phyloP scores from a whole-genome alignment of 2,113 vertebrate genomes.

The Larimichthys crocea region DNA sequence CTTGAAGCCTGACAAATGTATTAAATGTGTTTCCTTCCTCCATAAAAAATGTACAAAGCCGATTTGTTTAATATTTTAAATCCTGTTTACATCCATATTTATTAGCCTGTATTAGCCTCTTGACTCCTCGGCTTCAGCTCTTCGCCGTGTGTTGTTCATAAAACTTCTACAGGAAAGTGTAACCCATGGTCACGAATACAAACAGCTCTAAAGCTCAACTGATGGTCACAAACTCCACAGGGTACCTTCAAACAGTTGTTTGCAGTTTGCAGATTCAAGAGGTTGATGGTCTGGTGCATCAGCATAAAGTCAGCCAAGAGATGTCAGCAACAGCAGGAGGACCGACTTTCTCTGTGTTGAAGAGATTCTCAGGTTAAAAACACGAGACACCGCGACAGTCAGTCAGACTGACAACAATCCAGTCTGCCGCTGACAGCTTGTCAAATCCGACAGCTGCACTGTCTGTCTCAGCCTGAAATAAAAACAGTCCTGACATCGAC shows the following conservation, averaged over 20 bases:
- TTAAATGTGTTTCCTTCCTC: conserved; percentile 5
- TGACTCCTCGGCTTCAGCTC: not conserved
- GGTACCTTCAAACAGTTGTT: not conserved
- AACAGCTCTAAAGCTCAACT: not conserved
- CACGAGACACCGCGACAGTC: conserved; percentile 4
- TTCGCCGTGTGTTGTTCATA: not conserved
- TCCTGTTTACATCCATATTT: not conserved
- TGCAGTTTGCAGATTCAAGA: not conserved
- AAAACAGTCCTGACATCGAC: not conserved
- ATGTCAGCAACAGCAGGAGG: not conserved
- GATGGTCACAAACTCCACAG: not conserved
- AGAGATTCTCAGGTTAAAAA: not conserved
- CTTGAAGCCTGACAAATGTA: not conserved
- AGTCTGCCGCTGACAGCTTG: conserved; percentile 17
- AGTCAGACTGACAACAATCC: not conserved
- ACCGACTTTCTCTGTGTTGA: not conserved
- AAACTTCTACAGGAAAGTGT: not conserved
- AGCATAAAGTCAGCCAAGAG: not conserved
- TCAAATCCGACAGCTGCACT: conserved; percentile 14
- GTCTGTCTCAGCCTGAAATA: not conserved
- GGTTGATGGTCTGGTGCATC: not conserved
- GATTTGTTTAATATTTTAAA: not conserved
- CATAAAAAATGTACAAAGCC: not conserved
- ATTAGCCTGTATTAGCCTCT: not conserved
- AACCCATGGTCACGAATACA: not conserved